A percentile compares a stretch with the other conserved stretches of the same genome.
Conservation (phyloP, 1,140 invertebrate genomes). For the Tenebrio molitor region DNA sequence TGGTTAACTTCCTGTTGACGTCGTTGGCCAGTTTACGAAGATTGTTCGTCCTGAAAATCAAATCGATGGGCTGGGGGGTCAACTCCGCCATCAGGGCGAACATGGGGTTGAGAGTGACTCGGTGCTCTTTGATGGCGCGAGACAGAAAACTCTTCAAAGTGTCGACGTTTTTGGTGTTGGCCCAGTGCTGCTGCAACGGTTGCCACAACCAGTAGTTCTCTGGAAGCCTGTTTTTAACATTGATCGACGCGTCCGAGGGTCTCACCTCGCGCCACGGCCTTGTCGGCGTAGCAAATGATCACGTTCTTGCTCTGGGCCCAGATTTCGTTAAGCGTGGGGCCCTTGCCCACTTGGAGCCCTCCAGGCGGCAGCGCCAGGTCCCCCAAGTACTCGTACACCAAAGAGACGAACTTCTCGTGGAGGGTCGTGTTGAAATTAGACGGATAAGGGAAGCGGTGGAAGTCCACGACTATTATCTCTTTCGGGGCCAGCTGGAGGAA, state of each 20-base stretch:
- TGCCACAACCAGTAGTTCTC: constrained; percentile 81
- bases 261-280: constrained; percentile 56
- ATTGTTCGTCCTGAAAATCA: constrained; percentile 75
- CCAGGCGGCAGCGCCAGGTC: constrained; percentile 68
- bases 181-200: constrained; percentile 78
- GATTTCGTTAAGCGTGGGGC: constrained; percentile 75
- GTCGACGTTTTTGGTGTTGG: constrained; percentile 70
- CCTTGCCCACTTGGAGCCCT: constrained; percentile 67
- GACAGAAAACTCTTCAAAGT: constrained; percentile 73
- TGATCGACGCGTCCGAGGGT: background rate
- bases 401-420: constrained; percentile 72
- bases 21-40: constrained; percentile 78
- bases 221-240: constrained; percentile 61
- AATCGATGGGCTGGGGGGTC: constrained; percentile 78
- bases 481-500: constrained; percentile 74
- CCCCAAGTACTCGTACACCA: constrained; percentile 75
- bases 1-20: constrained; percentile 78
- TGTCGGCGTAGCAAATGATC: constrained; percentile 74
- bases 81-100: constrained; percentile 87
- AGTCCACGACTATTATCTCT: constrained; percentile 80
- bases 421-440: constrained; percentile 71
- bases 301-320: constrained; percentile 73
- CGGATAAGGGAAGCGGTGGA: constrained; percentile 80
- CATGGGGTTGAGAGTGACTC: constrained; percentile 70
- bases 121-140: constrained; percentile 66